Conservation (phyloP, 2,888 invertebrate species). For the Calephelis perditalis region DNA sequence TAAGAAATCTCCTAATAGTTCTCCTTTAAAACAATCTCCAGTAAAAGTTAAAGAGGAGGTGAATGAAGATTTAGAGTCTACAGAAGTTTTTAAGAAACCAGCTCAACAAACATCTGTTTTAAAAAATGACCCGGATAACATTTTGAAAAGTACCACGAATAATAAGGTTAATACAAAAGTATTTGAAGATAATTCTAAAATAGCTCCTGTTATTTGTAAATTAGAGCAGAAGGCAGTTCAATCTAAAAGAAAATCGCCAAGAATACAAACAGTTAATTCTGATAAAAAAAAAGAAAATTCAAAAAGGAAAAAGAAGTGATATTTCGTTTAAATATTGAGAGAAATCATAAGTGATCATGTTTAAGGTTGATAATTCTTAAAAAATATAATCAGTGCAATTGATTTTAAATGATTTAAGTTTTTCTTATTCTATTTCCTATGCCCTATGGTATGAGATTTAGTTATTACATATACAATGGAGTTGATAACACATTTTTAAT, state of each 20-base stretch:
- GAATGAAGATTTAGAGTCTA: conserved; percentile 30
- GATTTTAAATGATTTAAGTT: no score
- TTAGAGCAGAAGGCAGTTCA: conserved; percentile 22
- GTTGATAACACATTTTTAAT: no score
- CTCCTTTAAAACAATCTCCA: background rate
- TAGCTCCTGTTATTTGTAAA: no score
- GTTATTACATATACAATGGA: no score
- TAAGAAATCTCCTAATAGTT: background rate
- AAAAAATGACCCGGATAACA: conserved; percentile 20
- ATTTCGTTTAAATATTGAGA: conserved; percentile 4
- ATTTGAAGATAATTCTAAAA: background rate
- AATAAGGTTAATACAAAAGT: conserved; percentile 17
- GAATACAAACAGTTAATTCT: conserved; percentile 20
- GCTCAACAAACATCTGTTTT: conserved; percentile 26
- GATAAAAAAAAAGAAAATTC: conserved; percentile 17
- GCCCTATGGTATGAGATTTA: no score
- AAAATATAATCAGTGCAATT: no score
- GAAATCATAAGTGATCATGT: background rate
- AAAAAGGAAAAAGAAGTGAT: conserved; percentile 19
- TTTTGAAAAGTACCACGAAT: conserved; percentile 5
- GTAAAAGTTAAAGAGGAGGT: conserved; percentile 30
- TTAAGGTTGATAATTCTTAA: no score
- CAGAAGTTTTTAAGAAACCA: conserved; percentile 8
- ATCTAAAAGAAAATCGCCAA: conserved; percentile 34
- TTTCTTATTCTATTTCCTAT: no score